phyloP scores from a whole-genome alignment of 1,140 invertebrate genomes.

The Heliconius hermathena region DNA sequence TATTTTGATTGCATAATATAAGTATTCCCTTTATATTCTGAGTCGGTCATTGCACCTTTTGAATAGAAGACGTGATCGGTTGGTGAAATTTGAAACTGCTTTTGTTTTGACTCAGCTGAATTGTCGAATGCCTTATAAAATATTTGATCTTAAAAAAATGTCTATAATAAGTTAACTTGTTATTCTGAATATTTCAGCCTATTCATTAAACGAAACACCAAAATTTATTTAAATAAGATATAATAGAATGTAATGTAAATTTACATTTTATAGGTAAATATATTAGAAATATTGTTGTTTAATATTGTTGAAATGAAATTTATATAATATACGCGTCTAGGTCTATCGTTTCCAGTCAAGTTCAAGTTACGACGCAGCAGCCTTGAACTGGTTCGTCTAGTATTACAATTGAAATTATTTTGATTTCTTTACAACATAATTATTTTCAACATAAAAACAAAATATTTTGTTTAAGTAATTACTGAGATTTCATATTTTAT shows the following conservation, averaged over 20 bases:
- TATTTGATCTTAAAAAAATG: background rate
- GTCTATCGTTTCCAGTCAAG: no score
- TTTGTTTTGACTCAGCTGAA: background rate
- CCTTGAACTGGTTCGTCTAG: background rate
- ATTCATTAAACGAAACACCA: background rate
- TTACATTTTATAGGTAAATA: no score
- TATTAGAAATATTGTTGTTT: no score
- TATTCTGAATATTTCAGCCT: background rate
- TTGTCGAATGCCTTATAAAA: background rate
- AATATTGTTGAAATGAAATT: no score
- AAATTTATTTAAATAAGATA: background rate
- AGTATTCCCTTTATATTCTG: conserved; percentile 47
- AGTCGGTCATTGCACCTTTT: conserved; percentile 49
- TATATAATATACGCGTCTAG: no score
- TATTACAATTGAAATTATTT: background rate
- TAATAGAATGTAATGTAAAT: no score
- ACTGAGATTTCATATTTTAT: no score
- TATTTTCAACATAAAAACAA: no score
- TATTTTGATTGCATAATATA: conserved; percentile 54
- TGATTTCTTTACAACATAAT: no score
- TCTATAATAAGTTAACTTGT: background rate
- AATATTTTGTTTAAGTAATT: no score
- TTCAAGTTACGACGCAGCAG: no score
- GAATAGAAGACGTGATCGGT: conserved; percentile 52
- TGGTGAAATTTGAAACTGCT: conserved; percentile 46